Conservation (phyloP, 2,888 invertebrate genomes). For the Deladenus siricidicola region DNA sequence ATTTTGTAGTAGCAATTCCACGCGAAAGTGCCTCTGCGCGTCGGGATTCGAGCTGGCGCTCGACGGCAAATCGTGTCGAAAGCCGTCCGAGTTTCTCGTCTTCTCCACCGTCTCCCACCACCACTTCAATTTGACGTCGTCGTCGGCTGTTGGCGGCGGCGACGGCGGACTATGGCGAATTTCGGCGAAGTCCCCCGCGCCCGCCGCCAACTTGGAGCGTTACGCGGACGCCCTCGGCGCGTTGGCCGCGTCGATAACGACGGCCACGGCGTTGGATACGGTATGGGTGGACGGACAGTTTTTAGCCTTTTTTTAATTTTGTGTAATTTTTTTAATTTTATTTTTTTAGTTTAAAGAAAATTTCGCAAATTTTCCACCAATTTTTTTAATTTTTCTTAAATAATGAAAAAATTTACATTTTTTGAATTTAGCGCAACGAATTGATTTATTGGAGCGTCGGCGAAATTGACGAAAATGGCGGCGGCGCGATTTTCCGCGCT, state of each 20-base stretch:
- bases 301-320: no score
- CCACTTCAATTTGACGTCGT: slow-evolving; percentile 24
- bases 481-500: slow-evolving; percentile 14
- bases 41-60: slow-evolving; percentile 16
- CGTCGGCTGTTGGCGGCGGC: background rate
- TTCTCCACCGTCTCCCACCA: slow-evolving; percentile 4
- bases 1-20: slow-evolving; percentile 8
- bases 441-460: slow-evolving; percentile 6
- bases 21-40: slow-evolving; percentile 19
- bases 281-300: no score
- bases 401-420: background rate
- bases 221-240: no score
- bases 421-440: background rate
- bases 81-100: slow-evolving; percentile 13
- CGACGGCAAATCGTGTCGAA: slow-evolving; percentile 12
- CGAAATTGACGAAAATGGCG: background rate
- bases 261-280: slow-evolving; percentile 18
- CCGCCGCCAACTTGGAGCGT: no score
- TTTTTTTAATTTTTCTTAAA: slow-evolving; percentile 9
- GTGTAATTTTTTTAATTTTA: no score
- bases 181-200: no score
- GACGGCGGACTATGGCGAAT: no score
- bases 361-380: no score
- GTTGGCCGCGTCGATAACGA: no score
- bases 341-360: no score